Evolutionary conservation across 1,140 invertebrate species (phyloP), one percentile per base, ranked within the genome.

Genomic region (Lasioglossum baleicum): DNA sequence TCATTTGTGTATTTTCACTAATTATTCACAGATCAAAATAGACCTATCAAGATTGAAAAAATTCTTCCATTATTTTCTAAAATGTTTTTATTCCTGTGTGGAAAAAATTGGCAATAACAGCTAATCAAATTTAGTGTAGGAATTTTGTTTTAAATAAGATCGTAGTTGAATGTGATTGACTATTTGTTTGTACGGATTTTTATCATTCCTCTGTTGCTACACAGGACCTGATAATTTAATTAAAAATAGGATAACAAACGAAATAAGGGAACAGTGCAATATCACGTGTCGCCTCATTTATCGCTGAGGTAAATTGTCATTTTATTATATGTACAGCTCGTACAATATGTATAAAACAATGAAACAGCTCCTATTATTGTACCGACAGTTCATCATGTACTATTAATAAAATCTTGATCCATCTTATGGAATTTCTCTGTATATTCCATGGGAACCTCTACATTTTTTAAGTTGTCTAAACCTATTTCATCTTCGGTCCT

Each of bases 401-500:
- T 72, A 48, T 74, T 83, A 64, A 94, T 85, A 93, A 94, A 95
- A 63, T 95, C 93, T 86, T 95, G 90, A 90, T 96, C 95, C 92
- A 96, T 95, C 92, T 96, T 94, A 17, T 94, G 83, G 90, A 98
- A 97, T 89, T 97, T 96, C 74, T 97, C 94, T 48, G 93, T 90
- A 74, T 98, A 94, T 75, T 98, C 95, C 44, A 94, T 92, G 0
- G 98, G 96, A 58, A 98, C 95, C 10, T 97, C 94, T 0, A 98
- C 87, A 13, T 94, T 90, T 71, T 96, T 96, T 26, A 98, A 93
- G 91, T 98, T 96, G 74, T 98, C 97, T 22, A 95, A 90, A 2
- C 95, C 96, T 60, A 97, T 97, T 91, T 97, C 96, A 7, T 97
- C 96, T 92, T 99, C 98, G 78, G 97, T 98, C n/a, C n/a, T n/a